phyloP scores from a whole-genome alignment of 1,140 invertebrate genomes.

The Leptinotarsa texana region DNA sequence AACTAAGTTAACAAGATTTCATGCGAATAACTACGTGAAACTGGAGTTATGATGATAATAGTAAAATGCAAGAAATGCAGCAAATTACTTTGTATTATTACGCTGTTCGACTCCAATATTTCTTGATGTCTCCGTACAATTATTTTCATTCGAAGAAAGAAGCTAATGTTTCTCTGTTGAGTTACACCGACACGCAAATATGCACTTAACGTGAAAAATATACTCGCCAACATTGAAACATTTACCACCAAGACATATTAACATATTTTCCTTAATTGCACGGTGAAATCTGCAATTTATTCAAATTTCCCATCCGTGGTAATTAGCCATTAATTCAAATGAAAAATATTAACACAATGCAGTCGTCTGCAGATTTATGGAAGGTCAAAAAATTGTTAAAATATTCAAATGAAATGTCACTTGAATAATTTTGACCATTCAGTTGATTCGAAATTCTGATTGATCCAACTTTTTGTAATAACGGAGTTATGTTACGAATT shows the following conservation, averaged over 20 bases:
- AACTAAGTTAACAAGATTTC: too few relatives aligned
- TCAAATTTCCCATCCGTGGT: not conserved
- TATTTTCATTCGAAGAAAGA: not conserved
- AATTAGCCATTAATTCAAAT: not conserved
- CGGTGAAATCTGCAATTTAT: not conserved
- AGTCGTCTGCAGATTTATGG: too few relatives aligned
- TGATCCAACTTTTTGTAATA: too few relatives aligned
- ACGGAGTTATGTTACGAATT: too few relatives aligned
- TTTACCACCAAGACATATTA: not conserved
- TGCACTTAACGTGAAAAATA: not conserved
- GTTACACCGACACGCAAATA: constrained; percentile 1
- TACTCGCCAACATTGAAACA: not conserved
- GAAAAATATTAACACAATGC: not conserved
- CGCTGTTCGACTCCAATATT: not conserved
- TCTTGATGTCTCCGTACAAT: not conserved
- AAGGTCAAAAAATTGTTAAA: too few relatives aligned
- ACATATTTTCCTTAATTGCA: constrained; percentile 6
- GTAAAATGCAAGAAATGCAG: not conserved
- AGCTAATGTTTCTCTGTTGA: not conserved
- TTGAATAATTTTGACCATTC: too few relatives aligned
- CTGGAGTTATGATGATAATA: not conserved
- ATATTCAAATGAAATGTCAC: too few relatives aligned
- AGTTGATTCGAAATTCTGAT: too few relatives aligned
- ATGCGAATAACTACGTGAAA: not conserved
- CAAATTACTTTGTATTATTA: not conserved